phyloP scores from a whole-genome alignment of 2,797 vertebrate species.

The Siniperca undulata region DNA sequence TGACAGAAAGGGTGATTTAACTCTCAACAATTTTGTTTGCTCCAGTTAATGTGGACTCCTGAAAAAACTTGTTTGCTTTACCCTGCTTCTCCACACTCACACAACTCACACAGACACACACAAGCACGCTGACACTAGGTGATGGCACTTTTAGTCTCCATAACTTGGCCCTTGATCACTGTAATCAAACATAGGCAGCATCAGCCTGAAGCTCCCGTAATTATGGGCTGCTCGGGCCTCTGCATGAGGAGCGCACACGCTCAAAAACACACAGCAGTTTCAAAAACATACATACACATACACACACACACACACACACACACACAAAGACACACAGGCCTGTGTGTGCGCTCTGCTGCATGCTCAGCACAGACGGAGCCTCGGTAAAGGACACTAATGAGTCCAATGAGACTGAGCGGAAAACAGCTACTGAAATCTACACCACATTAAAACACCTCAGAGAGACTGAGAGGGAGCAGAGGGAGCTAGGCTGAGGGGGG shows the following conservation, averaged over 20 bases:
- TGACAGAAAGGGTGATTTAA: conserved; percentile 38
- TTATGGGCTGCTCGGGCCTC: conserved; percentile 74
- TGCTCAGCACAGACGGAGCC: conserved; percentile 66
- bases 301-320: conserved; percentile 29
- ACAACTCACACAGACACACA: conserved; percentile 28
- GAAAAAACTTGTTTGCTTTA: conserved; percentile 29
- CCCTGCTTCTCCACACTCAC: not conserved
- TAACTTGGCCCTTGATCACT: conserved; percentile 83
- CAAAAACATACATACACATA: conserved; percentile 6
- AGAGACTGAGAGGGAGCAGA: conserved; percentile 45
- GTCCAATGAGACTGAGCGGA: conserved; percentile 81
- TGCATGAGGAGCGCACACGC: conserved; percentile 21
- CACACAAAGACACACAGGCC: conserved; percentile 6
- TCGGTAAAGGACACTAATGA: conserved; percentile 83
- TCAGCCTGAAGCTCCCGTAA: conserved; percentile 77
- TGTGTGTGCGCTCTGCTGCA: conserved; percentile 36
- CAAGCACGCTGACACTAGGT: conserved; percentile 44
- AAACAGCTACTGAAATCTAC: conserved; percentile 76
- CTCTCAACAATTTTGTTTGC: conserved; percentile 24
- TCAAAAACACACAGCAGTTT: conserved; percentile 28
- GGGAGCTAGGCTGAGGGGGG: not conserved
- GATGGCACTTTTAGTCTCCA: conserved; percentile 74
- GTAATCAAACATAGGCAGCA: conserved; percentile 83
- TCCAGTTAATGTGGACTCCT: conserved; percentile 30
- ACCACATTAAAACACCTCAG: conserved; percentile 74